A percentile compares a stretch with the other conserved stretches of the same genome.
Evolutionary conservation across 2,888 invertebrate genomes (phyloP).

Genomic region (Sesia bembeciformis): DNA sequence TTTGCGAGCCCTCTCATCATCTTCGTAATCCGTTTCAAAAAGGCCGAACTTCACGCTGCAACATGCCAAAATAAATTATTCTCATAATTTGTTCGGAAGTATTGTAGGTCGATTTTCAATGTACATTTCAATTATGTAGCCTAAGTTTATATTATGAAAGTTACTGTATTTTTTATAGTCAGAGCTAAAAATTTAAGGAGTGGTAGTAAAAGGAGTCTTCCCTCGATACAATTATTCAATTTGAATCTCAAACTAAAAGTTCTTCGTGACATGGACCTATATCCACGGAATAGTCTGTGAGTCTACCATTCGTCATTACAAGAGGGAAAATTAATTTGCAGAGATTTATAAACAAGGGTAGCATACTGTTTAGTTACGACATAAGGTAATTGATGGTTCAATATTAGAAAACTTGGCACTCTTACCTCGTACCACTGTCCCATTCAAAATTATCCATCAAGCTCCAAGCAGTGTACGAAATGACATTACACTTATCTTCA

Average conservation of each 20-base stretch:
- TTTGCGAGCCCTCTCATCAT: constrained; percentile 26
- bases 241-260: too few relatives aligned
- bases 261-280: too few relatives aligned
- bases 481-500: constrained; percentile 41
- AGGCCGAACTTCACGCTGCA: constrained; percentile 48
- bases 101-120: constrained; percentile 4
- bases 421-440: constrained; percentile 26
- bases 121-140: constrained; percentile 2
- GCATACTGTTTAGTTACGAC: too few relatives aligned
- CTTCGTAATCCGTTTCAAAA: constrained; percentile 43
- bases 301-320: too few relatives aligned
- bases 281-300: too few relatives aligned
- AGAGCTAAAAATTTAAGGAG: too few relatives aligned
- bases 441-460: constrained; percentile 61
- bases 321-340: too few relatives aligned
- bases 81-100: constrained; percentile 1
- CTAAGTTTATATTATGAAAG: not conserved
- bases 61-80: constrained; percentile 7
- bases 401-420: not conserved
- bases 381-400: too few relatives aligned
- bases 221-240: too few relatives aligned
- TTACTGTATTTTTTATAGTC: too few relatives aligned
- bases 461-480: constrained; percentile 47
- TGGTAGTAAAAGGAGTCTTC: too few relatives aligned
- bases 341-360: too few relatives aligned